Evolutionary conservation across 2,113 vertebrate species (phyloP).

Genomic region (Rhynchopsitta pachyrhyncha): DNA sequence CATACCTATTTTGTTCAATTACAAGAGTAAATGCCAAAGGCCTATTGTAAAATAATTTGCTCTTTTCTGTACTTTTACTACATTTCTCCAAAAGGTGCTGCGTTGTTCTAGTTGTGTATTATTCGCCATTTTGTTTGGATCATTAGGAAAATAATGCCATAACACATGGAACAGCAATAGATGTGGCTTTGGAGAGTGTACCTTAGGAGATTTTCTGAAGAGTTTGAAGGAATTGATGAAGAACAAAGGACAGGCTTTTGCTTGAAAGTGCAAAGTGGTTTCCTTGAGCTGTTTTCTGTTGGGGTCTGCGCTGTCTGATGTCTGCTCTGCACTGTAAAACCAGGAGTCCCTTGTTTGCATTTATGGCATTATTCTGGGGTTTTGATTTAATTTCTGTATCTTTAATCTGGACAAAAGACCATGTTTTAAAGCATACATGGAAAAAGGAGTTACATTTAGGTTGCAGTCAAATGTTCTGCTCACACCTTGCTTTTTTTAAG

Average conservation of each 20-base stretch:
- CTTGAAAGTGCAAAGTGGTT: background rate
- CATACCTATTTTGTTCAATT: background rate
- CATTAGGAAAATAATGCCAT: background rate
- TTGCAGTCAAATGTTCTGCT: background rate
- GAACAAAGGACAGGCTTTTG: background rate
- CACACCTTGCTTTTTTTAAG: background rate
- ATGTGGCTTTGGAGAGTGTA: background rate
- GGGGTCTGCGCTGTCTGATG: background rate
- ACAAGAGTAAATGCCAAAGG: background rate
- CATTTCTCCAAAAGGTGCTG: background rate
- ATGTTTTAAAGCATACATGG: background rate
- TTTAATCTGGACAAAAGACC: background rate
- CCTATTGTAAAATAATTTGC: background rate
- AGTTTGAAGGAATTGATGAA: background rate
- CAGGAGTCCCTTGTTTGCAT: background rate
- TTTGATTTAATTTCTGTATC: background rate
- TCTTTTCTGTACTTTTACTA: background rate
- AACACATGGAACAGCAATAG: background rate
- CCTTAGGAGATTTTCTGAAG: background rate
- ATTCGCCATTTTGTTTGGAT: background rate
- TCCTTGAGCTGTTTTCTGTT: background rate
- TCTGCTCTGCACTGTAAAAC: background rate
- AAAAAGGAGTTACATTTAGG: background rate
- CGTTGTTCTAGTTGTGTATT: background rate
- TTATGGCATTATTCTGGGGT: background rate